A percentile compares a stretch with the other conserved stretches of the same genome.
These are phyloP conservation scores for Eilema depressum DNA, from an alignment of 2,888 invertebrate genomes.

Conservation along the genomic window DNA sequence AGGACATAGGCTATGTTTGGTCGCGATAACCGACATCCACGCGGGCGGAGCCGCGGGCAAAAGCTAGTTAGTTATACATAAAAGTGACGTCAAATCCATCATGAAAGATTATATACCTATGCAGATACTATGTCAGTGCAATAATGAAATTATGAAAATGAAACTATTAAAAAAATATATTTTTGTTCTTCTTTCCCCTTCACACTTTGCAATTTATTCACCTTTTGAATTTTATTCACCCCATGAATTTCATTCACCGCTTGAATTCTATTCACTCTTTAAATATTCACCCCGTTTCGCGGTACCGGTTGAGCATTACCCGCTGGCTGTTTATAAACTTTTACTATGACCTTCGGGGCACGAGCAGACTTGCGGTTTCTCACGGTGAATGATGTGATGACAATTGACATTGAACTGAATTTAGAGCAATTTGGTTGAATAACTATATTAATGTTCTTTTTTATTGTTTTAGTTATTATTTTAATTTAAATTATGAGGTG, in stretches of 20 bases:
- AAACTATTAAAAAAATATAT: too few relatives aligned
- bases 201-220: neutral
- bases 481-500: neutral
- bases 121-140: too few relatives aligned
- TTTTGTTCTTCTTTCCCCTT: too few relatives aligned
- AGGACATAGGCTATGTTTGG: too few relatives aligned
- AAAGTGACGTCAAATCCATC: too few relatives aligned
- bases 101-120: too few relatives aligned
- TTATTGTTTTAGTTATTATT: neutral
- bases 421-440: conserved; percentile 28
- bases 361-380: conserved; percentile 53
- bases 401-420: conserved; percentile 58
- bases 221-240: neutral
- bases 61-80: too few relatives aligned
- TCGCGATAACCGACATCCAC: too few relatives aligned
- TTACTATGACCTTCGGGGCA: conserved; percentile 69
- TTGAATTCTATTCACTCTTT: too few relatives aligned
- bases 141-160: too few relatives aligned
- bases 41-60: too few relatives aligned
- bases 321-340: conserved; percentile 69
- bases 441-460: conserved; percentile 12
- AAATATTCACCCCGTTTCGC: too few relatives aligned
- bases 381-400: conserved; percentile 59
- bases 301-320: conserved; percentile 37
- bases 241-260: neutral